Conservation (phyloP, 2,888 invertebrate species). For the Scaeva pyrastri region DNA sequence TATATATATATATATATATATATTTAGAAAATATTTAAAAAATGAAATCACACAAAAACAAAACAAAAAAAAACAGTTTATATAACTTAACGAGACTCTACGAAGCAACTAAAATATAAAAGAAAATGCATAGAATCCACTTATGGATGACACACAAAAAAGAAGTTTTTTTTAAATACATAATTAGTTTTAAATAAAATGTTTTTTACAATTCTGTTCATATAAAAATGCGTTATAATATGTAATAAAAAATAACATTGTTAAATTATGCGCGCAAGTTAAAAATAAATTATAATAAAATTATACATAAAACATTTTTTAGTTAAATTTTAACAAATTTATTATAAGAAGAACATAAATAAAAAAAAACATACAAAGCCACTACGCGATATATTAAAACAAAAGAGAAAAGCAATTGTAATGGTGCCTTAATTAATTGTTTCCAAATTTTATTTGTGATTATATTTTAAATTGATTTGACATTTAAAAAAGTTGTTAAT, state of each 20-base stretch:
- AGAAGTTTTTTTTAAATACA: conserved; percentile 37
- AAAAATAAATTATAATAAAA: conserved; percentile 60
- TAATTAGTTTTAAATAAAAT: conserved; percentile 57
- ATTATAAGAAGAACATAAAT: conserved; percentile 79
- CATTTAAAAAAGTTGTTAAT: conserved; percentile 9
- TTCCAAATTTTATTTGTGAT: conserved; percentile 76
- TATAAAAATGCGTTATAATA: conserved; percentile 32
- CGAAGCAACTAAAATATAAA: conserved; percentile 78
- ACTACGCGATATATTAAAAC: conserved; percentile 66
- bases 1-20: conserved; percentile 57
- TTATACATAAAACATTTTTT: conserved; percentile 49
- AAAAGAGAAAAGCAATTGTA: conserved; percentile 83
- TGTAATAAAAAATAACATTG: conserved; percentile 27
- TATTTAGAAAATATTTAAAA: conserved; percentile 70
- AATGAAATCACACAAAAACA: conserved; percentile 61
- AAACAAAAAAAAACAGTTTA: too few species aligned
- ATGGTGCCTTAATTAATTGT: conserved; percentile 84
- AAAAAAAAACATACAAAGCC: conserved; percentile 69
- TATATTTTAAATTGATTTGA: conserved; percentile 24
- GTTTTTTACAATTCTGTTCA: conserved; percentile 75
- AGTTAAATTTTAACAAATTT: conserved; percentile 77
- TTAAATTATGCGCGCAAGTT: conserved; percentile 50
- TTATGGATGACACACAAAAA: conserved; percentile 69
- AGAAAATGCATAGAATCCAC: conserved; percentile 76
- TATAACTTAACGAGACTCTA: conserved; percentile 72